Base-by-base conservation (phyloP, 2,113 vertebrate genomes). In the Urocolius indicus region DNA sequence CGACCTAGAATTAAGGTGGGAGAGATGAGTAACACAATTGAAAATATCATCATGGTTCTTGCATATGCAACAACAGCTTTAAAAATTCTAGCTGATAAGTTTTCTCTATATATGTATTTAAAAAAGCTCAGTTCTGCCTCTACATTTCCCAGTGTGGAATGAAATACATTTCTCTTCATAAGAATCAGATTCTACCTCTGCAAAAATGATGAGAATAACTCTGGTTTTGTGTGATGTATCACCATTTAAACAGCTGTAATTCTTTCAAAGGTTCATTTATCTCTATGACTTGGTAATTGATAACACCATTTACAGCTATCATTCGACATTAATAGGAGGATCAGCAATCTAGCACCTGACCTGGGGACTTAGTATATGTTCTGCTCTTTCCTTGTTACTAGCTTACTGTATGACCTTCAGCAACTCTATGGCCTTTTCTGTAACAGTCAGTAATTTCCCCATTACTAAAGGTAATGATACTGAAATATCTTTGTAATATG, bases 1-100 rank as follows among this genome's bases (percentile, higher is more conserved):
- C 85, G 88, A 84, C 90, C 90, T 96, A 89, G 87, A 93, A 95
- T 96, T 96, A 93, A 97, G 94, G 94, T 95, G 85, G 85, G 79
- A 94, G 86, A 86, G 68, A 95, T 90, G 90, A 96, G 94, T 94
- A 92, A 94, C 86, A 77, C 55, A 71, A 94, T 41, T 81, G 76
- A 78, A 83, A 95, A 90, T 93, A 94, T 48, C 84, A 91, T 75
- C 36, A 4, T 74, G 83, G 65, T 57, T 94, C 24, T 95, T 95
- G 92, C 92, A 91, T 90, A 88, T 91, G 90, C 87, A 96, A 49
- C 68, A 88, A 26, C 77, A 82, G 68, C 90, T 93, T 87, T 89
- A 73, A 72, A 88, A 96, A 90, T 77, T 57, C 57, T 88, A 74
- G 69, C 86, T 94, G 92, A 32, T 84, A 84, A 92, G 52, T 90